A percentile compares a stretch with the other conserved stretches of the same genome.
Conservation (phyloP, 2,797 vertebrate genomes). For the Halcyon leucocephala region DNA sequence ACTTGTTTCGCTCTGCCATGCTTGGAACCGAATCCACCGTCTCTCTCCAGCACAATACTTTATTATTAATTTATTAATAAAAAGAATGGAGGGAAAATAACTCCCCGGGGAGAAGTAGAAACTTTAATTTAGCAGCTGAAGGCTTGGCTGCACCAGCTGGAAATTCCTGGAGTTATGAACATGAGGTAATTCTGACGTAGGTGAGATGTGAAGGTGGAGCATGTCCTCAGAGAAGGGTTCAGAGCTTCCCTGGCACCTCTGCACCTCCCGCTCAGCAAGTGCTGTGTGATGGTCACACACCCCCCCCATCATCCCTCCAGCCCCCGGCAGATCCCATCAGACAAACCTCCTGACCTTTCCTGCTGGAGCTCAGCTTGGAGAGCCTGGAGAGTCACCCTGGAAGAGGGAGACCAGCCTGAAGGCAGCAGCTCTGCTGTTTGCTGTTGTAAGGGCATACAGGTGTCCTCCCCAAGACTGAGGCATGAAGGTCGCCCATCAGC, state of each 20-base stretch:
- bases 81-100: not conserved
- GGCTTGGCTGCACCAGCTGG: constrained; percentile 40
- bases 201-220: constrained; percentile 67
- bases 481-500: not conserved
- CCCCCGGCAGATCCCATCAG: accelerated
- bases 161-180: constrained; percentile 44
- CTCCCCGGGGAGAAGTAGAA: not conserved
- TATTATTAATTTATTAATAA: not conserved
- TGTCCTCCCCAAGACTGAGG: not conserved
- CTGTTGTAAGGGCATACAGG: accelerated
- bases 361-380: not conserved
- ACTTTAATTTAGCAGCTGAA: constrained; percentile 19
- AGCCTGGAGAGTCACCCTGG: not conserved
- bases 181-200: constrained; percentile 68
- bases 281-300: accelerated
- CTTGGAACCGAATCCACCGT: not conserved
- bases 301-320: accelerated
- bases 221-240: constrained; percentile 35
- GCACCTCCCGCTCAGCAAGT: not conserved
- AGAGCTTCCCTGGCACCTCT: not conserved
- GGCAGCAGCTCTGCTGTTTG: not conserved
- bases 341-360: not conserved
- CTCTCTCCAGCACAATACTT: not conserved
- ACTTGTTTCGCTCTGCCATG: not conserved
- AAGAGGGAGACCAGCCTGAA: not conserved